Evolutionary conservation across 37 sponge, comb jelly and placozoan genomes (phyloP), one percentile per base, ranked within the genome.

Genomic region (Aplysina aerophoba): DNA sequence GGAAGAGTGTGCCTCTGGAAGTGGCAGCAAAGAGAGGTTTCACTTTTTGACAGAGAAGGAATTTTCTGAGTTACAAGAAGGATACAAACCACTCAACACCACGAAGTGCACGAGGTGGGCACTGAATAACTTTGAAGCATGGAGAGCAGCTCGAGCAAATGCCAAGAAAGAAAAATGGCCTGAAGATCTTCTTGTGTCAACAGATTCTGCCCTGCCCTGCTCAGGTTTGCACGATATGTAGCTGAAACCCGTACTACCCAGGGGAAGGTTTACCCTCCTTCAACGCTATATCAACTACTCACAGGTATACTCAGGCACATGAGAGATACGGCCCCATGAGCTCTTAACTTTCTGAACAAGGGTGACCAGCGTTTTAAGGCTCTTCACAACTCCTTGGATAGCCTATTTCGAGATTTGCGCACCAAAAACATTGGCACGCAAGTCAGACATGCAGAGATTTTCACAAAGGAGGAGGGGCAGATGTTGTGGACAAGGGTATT

Each of bases 381-480:
- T 6, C 44, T 85, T 17, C 64, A 61, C 20, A 37, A 35, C 17
- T 14, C 59, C 31, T 35, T 55, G 73, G 80, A 78, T 19, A 37
- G 15, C 22, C 57, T 79, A 4, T 86, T 36, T 59, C 36, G 64
- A 27, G 24, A 64, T 4, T 40, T 86, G 66, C 86, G 68, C 30
- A 25, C 35, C 8, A 25, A 77, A 59, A 80, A 80, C n/a, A 35
- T 86, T 33, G 80, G 80, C 21, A 36, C 86, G 14, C 21, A 77
- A 4, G 79, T 77, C 14, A 31, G 44, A 1, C 86, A 86, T 36
- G 64, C 79, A 19, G 59, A 30, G 31, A 28, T 55, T 35, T 19
- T 86, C 12, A 64, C 86, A 19, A 40, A 22, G 34, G 86, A 86
- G 30, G 86, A 86, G 35, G 86, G 79, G 55, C 36, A 86, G 22